These are phyloP conservation scores for Junco hyemalis DNA, from an alignment of 2,113 vertebrate genomes.

Conservation along the genomic window DNA sequence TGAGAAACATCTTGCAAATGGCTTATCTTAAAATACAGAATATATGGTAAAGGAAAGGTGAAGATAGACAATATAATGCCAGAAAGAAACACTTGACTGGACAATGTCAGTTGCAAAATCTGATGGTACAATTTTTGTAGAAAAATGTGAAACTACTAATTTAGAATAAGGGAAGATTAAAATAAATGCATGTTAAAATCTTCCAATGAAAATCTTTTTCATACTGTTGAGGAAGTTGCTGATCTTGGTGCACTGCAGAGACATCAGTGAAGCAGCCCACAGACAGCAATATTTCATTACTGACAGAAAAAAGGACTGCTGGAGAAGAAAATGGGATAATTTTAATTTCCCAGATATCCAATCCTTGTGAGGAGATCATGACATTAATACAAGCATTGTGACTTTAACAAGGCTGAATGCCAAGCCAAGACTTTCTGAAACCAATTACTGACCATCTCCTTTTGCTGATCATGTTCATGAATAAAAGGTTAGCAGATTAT, in stretches of 20 bases:
- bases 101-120: background rate
- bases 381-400: background rate
- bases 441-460: background rate
- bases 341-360: background rate
- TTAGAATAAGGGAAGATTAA: background rate
- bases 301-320: background rate
- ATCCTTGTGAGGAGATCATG: background rate
- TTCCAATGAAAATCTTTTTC: background rate
- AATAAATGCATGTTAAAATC: background rate
- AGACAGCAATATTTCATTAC: background rate
- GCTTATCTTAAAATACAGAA: background rate
- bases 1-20: background rate
- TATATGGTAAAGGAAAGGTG: background rate
- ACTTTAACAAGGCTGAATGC: background rate
- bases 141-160: background rate
- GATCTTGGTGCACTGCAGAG: background rate
- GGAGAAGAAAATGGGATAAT: background rate
- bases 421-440: slow-evolving; percentile 17
- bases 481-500: background rate
- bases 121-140: background rate
- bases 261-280: background rate
- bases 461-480: background rate
- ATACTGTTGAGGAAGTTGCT: background rate
- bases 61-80: background rate
- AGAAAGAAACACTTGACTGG: background rate